These are phyloP conservation scores for Eptatretus atami DNA, from an alignment of 2,797 vertebrate genomes.

Conservation along the genomic window DNA sequence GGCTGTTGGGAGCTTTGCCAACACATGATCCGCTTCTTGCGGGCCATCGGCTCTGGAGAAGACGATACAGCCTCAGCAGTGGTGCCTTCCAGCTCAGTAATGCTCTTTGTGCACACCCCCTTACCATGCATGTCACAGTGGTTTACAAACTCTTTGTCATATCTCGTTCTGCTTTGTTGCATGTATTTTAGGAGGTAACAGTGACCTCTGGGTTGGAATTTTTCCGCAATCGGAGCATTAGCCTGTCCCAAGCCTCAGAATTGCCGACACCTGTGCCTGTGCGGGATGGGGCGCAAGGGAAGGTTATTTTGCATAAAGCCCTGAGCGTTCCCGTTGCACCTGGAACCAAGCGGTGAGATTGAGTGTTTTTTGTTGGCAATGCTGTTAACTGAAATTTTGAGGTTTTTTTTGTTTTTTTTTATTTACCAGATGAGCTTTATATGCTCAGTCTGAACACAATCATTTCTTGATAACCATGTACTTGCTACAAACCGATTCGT, in stretches of 20 bases:
- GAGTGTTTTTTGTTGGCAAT: not conserved
- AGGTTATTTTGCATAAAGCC: not conserved
- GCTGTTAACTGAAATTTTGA: no score
- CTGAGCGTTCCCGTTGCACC: constrained; percentile 1
- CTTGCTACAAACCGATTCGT: no score
- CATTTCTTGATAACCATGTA: no score
- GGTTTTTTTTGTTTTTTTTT: no score
- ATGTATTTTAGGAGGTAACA: not conserved
- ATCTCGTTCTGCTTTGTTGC: not conserved
- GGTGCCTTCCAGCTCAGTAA: no score
- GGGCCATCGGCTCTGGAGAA: not conserved
- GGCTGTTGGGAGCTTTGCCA: constrained; percentile 1
- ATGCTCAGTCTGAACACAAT: no score
- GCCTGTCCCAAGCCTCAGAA: not conserved
- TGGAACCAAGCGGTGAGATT: not conserved
- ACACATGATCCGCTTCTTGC: constrained; percentile 2
- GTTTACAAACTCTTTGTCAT: not conserved
- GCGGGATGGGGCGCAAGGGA: not conserved
- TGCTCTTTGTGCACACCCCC: no score
- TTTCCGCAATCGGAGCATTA: constrained; percentile 4
- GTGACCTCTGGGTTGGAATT: not conserved
- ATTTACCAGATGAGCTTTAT: no score
- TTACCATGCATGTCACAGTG: no score
- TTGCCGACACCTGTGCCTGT: not conserved
- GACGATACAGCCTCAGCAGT: not conserved